A percentile compares a stretch with the other conserved stretches of the same genome.
These are phyloP conservation scores for Alosa sapidissima DNA, from an alignment of 2,797 vertebrate genomes.

Conservation along the genomic window DNA sequence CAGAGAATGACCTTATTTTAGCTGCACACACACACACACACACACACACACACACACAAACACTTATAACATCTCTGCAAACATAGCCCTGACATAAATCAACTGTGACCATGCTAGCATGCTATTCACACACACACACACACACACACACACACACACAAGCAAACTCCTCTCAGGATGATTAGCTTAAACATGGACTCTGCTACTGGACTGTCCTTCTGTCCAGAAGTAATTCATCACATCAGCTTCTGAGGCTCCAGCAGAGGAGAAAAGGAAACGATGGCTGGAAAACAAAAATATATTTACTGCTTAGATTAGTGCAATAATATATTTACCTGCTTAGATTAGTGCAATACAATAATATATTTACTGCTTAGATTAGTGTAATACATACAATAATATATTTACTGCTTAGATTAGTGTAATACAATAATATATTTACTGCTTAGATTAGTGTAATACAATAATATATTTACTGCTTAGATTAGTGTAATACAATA, in stretches of 20 bases:
- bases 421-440: no score
- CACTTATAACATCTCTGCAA: background rate
- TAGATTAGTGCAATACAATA: no score
- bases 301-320: no score
- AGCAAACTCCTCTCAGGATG: background rate
- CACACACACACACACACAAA: background rate
- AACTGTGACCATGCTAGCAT: background rate
- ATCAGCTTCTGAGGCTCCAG: no score
- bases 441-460: no score
- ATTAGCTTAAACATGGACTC: background rate
- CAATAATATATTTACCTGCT: no score
- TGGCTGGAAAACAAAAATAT: background rate
- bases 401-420: no score
- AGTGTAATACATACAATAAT: no score
- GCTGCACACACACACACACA: background rate
- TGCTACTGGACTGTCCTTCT: background rate
- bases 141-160: background rate
- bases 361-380: no score
- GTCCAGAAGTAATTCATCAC: no score
- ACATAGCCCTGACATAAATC: background rate
- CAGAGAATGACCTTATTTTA: conserved; percentile 22
- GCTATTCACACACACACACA: background rate
- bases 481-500: no score
- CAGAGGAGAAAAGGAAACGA: background rate
- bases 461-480: no score